phyloP scores from a whole-genome alignment of 1,140 invertebrate genomes.

The Drosophila serrata region DNA sequence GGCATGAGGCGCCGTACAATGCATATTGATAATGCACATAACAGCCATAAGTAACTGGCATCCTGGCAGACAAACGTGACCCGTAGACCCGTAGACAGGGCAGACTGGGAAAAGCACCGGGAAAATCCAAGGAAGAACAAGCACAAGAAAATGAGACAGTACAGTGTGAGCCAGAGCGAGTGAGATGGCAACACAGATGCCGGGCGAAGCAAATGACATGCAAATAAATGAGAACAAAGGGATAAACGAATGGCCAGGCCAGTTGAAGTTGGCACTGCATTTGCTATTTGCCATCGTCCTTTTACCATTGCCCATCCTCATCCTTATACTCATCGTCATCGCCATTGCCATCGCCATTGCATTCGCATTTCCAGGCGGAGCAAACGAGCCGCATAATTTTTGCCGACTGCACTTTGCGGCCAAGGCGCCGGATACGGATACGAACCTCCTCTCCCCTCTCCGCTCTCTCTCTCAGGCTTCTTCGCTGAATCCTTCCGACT shows the following conservation, averaged over 20 bases:
- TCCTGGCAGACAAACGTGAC: slow-evolving; percentile 79
- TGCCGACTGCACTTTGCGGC: slow-evolving; percentile 79
- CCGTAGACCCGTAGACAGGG: slow-evolving; percentile 32
- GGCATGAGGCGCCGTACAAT: slow-evolving; percentile 56
- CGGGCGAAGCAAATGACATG: slow-evolving; percentile 74
- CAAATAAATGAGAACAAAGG: slow-evolving; percentile 83
- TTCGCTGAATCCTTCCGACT: slow-evolving; percentile 6
- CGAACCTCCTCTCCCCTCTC: slow-evolving; percentile 1
- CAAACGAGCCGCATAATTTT: slow-evolving; percentile 82
- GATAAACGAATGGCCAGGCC: slow-evolving; percentile 73
- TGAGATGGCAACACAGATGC: slow-evolving; percentile 6
- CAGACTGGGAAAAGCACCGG: slow-evolving; percentile 15
- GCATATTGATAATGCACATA: slow-evolving; percentile 83
- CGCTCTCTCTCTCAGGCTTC: background rate
- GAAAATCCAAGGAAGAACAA: slow-evolving; percentile 13
- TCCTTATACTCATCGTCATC: slow-evolving; percentile 19
- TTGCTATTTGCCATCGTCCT: slow-evolving; percentile 51
- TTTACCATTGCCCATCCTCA: slow-evolving; percentile 34
- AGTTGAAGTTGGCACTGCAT: slow-evolving; percentile 59
- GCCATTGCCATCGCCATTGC: slow-evolving; percentile 15
- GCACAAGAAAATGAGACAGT: slow-evolving; percentile 30
- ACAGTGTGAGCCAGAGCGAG: background rate
- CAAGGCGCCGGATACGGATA: slow-evolving; percentile 67
- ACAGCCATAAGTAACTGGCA: slow-evolving; percentile 78
- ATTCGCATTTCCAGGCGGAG: slow-evolving; percentile 55